These are phyloP conservation scores for Agelastica alni DNA, from an alignment of 2,888 invertebrate genomes.

Conservation along the genomic window DNA sequence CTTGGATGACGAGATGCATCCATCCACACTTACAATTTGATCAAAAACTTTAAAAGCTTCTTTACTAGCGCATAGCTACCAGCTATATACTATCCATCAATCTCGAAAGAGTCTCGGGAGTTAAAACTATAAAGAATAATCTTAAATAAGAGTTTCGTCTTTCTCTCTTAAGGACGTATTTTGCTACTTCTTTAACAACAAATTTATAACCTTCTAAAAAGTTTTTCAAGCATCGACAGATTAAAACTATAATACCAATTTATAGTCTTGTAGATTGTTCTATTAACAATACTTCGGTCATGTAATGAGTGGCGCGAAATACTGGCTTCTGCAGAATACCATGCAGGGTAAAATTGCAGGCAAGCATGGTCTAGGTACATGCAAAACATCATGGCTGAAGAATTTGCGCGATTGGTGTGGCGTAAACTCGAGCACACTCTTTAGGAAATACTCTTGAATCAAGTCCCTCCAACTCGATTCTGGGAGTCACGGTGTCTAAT, in stretches of 20 bases:
- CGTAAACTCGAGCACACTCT: too few species aligned
- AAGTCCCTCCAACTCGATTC: too few species aligned
- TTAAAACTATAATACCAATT: neutral
- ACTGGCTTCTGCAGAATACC: too few species aligned
- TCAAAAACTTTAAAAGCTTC: slow-evolving; percentile 2
- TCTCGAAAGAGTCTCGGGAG: neutral
- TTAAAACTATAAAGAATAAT: slow-evolving; percentile 3
- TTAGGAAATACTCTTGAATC: too few species aligned
- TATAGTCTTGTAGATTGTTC: neutral
- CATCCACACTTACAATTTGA: neutral
- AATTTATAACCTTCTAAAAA: slow-evolving; percentile 19
- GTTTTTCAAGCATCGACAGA: slow-evolving; percentile 8
- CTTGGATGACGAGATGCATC: neutral
- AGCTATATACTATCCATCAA: slow-evolving; percentile 1
- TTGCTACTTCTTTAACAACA: slow-evolving; percentile 17
- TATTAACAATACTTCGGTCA: too few species aligned
- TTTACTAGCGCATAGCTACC: neutral
- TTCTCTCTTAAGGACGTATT: slow-evolving; percentile 15
- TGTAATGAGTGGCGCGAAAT: too few species aligned
- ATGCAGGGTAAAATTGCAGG: too few species aligned
- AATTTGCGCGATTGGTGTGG: too few species aligned
- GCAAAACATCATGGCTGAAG: too few species aligned
- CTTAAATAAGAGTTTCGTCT: neutral
- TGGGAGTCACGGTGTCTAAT: too few species aligned
- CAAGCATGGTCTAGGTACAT: too few species aligned